These are phyloP conservation scores for Blennius ocellaris DNA, from an alignment of 2,113 vertebrate genomes.

Conservation along the genomic window DNA sequence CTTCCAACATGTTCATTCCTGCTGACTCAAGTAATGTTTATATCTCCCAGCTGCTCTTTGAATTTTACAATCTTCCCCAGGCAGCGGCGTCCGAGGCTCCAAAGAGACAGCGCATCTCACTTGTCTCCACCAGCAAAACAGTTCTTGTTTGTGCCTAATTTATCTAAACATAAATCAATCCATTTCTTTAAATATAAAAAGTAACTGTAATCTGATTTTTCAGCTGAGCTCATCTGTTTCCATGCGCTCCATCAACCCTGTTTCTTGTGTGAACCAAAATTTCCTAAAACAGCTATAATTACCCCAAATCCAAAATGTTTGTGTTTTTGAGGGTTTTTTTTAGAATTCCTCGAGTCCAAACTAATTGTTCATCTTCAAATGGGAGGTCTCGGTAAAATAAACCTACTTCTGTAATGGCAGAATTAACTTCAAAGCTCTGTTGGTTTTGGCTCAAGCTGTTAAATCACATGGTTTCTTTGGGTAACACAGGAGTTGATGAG, in stretches of 20 bases:
- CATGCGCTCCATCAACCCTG: slow-evolving; percentile 12
- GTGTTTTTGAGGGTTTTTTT: slow-evolving; percentile 54
- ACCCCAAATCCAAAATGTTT: slow-evolving; percentile 27
- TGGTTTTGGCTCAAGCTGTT: slow-evolving; percentile 48
- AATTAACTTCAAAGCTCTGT: slow-evolving; percentile 49
- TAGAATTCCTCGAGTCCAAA: slow-evolving; percentile 42
- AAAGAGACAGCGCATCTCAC: background rate
- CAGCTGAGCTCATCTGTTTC: slow-evolving; percentile 28
- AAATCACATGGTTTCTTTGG: slow-evolving; percentile 59
- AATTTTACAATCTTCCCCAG: slow-evolving; percentile 40
- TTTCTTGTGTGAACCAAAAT: slow-evolving; percentile 36
- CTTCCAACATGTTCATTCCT: slow-evolving; percentile 43
- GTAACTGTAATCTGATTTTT: background rate
- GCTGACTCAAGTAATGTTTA: slow-evolving; percentile 53
- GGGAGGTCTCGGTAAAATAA: slow-evolving; percentile 38
- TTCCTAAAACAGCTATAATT: slow-evolving; percentile 49
- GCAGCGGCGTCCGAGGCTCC: background rate
- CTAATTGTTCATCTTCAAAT: slow-evolving; percentile 61
- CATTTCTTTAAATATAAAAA: background rate
- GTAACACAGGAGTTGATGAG: slow-evolving; percentile 59
- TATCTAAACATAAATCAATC: background rate
- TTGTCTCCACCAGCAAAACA: slow-evolving; percentile 3
- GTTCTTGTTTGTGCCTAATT: background rate
- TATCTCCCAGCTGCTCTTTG: slow-evolving; percentile 51
- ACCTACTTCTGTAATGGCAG: slow-evolving; percentile 55